phyloP scores from a whole-genome alignment of 2,888 invertebrate genomes.

The Aporophyla nigra region DNA sequence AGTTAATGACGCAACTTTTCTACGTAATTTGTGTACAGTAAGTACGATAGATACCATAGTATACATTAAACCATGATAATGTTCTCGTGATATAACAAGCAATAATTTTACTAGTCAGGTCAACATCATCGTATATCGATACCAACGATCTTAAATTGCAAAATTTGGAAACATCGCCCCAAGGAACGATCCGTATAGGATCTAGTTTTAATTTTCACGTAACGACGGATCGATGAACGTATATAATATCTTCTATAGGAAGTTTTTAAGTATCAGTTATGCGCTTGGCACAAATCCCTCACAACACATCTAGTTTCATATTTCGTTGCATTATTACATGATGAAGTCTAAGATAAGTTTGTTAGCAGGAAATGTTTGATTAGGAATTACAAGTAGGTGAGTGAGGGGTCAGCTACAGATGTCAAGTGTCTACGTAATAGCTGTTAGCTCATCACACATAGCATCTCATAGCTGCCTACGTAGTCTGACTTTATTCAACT shows the following conservation, averaged over 20 bases:
- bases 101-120: background rate
- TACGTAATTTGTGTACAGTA: conserved; percentile 9
- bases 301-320: background rate
- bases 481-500: background rate
- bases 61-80: background rate
- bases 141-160: background rate
- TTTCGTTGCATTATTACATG: conserved; percentile 15
- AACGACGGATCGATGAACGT: background rate
- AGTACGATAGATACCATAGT: background rate
- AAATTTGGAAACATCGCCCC: background rate
- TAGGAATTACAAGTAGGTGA: conserved; percentile 14
- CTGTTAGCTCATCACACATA: conserved; percentile 15
- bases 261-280: background rate
- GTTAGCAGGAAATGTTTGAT: conserved; percentile 32
- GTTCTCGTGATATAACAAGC: background rate
- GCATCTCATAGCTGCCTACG: conserved; percentile 8
- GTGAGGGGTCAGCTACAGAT: conserved; percentile 18
- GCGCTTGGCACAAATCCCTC: background rate
- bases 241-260: background rate
- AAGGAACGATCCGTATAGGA: background rate
- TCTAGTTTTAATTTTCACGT: background rate
- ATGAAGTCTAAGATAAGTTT: conserved; percentile 5
- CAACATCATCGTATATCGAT: background rate
- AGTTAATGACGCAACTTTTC: conserved; percentile 19
- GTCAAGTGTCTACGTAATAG: conserved; percentile 20